Conservation (phyloP, 1,140 invertebrate genomes). For the Chionoecetes opilio region DNA sequence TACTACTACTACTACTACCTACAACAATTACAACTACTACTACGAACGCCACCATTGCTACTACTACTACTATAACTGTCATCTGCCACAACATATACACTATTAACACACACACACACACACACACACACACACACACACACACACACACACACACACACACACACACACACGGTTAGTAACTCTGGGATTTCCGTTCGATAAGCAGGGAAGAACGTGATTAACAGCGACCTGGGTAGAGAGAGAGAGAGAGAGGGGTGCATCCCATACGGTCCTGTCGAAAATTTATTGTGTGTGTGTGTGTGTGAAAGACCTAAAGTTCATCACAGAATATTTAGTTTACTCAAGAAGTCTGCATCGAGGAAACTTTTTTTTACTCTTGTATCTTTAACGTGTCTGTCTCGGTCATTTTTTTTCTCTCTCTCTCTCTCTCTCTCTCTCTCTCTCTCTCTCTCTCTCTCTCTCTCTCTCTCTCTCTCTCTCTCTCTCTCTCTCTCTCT, state of each 20-base stretch:
- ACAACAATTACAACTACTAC: slow-evolving; percentile 4
- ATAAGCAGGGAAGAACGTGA: neutral
- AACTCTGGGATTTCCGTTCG: slow-evolving; percentile 7
- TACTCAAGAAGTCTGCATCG: neutral
- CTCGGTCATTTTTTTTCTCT: neutral
- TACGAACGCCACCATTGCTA: neutral
- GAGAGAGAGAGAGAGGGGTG: too few relatives aligned
- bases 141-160: neutral
- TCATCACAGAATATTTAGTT: too few relatives aligned
- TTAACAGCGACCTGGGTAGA: neutral
- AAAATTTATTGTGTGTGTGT: too few relatives aligned
- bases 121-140: slow-evolving; percentile 10
- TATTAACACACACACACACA: neutral
- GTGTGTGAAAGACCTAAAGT: too few relatives aligned
- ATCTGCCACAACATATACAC: neutral
- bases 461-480: slow-evolving; percentile 51
- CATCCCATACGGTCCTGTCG: neutral
- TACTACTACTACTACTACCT: slow-evolving; percentile 3
- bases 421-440: slow-evolving; percentile 51
- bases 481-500: slow-evolving; percentile 48
- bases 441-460: slow-evolving; percentile 53
- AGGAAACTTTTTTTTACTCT: neutral
- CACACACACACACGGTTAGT: neutral
- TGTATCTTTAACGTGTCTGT: neutral
- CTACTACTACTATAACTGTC: too few relatives aligned